Base-by-base conservation (phyloP, 2,888 invertebrate species). In the Campopleginae sp. region DNA sequence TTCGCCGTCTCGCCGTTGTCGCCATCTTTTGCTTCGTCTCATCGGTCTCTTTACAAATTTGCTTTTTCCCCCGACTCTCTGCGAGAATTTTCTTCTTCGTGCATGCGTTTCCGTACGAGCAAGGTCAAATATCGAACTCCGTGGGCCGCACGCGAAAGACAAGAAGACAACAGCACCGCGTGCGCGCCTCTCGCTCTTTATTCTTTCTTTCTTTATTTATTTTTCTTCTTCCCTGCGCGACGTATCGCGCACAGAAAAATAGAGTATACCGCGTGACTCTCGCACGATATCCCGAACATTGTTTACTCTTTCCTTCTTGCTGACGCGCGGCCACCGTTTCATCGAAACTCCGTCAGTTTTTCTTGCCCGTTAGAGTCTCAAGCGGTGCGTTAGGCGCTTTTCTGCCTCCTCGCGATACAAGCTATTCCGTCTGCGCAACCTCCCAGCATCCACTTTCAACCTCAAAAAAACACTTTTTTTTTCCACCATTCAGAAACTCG, bases 281-380 rank as follows among this genome's bases (percentile, higher is more conserved):
- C 58, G 70, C 46, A 48, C 48, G 17, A 33, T 31, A 7, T 10
- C 38, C 54, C 19, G 33, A 33, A 4, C 8, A 54, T 51, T n/a
- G 48, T 51, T 17, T 54, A 17, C 46, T 23, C 38, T 66, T 42
- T n/a, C 19, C 19, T 65, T 17, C n/a, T 12, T 66, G 12, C 66
- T 19, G 38, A 19, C 38, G 27, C 68, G 44, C 27, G 46, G n/a
- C 7, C 14, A 14, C 31, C 46, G 31, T 27, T 68, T 68, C 68
- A 17, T 68, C 68, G 68, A 68, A 68, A 31, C 46, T 68, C 17
- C 46, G 46, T 38, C 68, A 48, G 68, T 31, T 27, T 68, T 68
- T 68, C 68, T 68, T 48, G 46, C 46, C 66, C 46, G 44, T 68
- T 46, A 46, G 46, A 6, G 23, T 27, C 68, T n/a, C 42, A 10